These are phyloP conservation scores for Tachypleus tridentatus DNA, from an alignment of 1,140 invertebrate species.

Conservation along the genomic window DNA sequence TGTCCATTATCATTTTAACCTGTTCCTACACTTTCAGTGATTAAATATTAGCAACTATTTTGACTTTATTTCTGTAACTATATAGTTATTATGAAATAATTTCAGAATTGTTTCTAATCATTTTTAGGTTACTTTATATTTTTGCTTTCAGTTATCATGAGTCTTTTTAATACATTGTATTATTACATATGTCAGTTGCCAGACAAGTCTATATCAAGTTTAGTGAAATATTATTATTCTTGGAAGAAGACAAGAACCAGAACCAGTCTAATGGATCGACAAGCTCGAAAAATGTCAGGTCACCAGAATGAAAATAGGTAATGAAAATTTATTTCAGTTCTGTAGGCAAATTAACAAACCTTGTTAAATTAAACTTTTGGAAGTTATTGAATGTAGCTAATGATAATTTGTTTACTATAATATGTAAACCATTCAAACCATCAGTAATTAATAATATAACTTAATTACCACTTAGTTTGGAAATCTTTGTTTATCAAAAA, in stretches of 20 bases:
- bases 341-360: too few species aligned
- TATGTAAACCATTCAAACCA: too few species aligned
- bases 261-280: constrained; percentile 84
- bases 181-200: constrained; percentile 54
- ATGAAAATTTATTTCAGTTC: too few species aligned
- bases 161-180: constrained; percentile 11
- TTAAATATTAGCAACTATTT: too few species aligned
- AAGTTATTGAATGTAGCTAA: not conserved
- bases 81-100: constrained; percentile 2
- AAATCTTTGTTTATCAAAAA: too few species aligned
- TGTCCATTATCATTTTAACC: too few species aligned
- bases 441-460: too few species aligned
- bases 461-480: too few species aligned
- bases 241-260: constrained; percentile 92
- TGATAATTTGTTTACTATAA: not conserved
- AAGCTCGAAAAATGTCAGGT: constrained; percentile 54
- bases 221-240: constrained; percentile 97
- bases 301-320: constrained; percentile 40
- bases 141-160: not conserved
- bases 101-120: constrained; percentile 9
- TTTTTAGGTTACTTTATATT: constrained; percentile 1
- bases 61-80: not conserved
- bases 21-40: too few species aligned
- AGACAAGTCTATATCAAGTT: constrained; percentile 87
- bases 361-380: too few species aligned